Base-by-base conservation (phyloP, 2,888 invertebrate species). In the Calameuta filiformis region DNA sequence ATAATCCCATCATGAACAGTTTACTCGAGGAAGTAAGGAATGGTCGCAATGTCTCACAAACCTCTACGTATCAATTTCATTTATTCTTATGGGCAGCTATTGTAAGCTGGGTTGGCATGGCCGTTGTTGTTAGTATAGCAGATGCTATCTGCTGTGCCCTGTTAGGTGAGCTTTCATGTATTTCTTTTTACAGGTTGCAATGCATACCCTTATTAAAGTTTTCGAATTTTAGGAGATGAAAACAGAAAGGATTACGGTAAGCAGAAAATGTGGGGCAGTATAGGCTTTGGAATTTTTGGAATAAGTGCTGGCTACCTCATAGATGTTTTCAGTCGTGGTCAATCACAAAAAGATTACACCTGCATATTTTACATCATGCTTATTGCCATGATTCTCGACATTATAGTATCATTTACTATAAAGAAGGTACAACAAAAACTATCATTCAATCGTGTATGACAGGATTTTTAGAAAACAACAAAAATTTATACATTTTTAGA, bases 141-240 rank as follows among this genome's bases (percentile, higher is more conserved):
- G 98, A 98, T 92, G 96, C 98, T 0, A 96, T 98, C 81, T 97
- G 97, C 89, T 97, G 98, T 90, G 95, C 96, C 87, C 92, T 96
- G 76, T 92, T 98, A 35, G 97, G 96, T 94, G 91, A 90, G 91
- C 88, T 69, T 30, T 23, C 12, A 34, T 35, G 35, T 40, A 73
- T 23, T 12, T n/a, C 34, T 77, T 40, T 68, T 37, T 73, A 33
- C 79, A 37, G 33, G 33, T 35, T 75, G 34, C 30, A 34, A 75
- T 69, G n/a, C 56, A n/a, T 40, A 73, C 12, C 35, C 9, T 69
- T 15, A 73, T 35, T 73, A 37, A 75, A 33, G 56, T 78, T 12
- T 33, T 56, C 33, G 33, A 74, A 68, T 86, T 92, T 9, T 89
- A 96, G 96, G 95, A 73, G 94, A 95, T 6, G 89, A 89, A 1